Conservation (phyloP, 2,888 invertebrate genomes). For the Pammene aurita region DNA sequence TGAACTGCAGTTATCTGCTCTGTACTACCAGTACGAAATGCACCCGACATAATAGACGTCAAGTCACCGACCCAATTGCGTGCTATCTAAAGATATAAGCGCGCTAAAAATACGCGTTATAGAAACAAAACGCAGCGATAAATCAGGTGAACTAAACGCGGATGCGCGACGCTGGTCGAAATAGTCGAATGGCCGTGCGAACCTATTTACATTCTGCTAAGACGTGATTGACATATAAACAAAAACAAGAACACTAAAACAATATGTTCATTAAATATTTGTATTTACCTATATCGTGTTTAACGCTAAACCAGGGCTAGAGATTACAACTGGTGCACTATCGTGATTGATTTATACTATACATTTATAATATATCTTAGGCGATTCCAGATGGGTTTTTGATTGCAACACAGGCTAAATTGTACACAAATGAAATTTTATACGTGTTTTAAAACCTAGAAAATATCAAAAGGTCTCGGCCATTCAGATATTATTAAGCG, state of each 20-base stretch:
- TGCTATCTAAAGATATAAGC: constrained; percentile 66
- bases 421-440: too few relatives aligned
- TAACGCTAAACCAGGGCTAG: neutral
- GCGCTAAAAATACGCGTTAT: constrained; percentile 69
- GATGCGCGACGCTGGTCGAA: constrained; percentile 76
- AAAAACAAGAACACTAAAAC: too few relatives aligned
- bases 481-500: constrained; percentile 11
- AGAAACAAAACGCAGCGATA: constrained; percentile 57
- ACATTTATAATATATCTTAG: too few relatives aligned
- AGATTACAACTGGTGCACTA: neutral
- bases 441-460: neutral
- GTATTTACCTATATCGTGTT: neutral
- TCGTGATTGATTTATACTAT: too few relatives aligned
- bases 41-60: constrained; percentile 44
- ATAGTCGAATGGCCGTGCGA: too few relatives aligned
- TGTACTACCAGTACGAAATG: neutral
- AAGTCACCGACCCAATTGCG: constrained; percentile 74
- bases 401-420: too few relatives aligned
- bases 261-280: too few relatives aligned
- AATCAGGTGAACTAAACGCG: constrained; percentile 69
- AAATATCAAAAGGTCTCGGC: neutral
- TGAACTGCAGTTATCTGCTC: too few relatives aligned
- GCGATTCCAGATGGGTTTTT: too few relatives aligned
- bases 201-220: constrained; percentile 13
- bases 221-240: too few relatives aligned